phyloP scores from a whole-genome alignment of 2,113 vertebrate species.

The Tringa solitaria region DNA sequence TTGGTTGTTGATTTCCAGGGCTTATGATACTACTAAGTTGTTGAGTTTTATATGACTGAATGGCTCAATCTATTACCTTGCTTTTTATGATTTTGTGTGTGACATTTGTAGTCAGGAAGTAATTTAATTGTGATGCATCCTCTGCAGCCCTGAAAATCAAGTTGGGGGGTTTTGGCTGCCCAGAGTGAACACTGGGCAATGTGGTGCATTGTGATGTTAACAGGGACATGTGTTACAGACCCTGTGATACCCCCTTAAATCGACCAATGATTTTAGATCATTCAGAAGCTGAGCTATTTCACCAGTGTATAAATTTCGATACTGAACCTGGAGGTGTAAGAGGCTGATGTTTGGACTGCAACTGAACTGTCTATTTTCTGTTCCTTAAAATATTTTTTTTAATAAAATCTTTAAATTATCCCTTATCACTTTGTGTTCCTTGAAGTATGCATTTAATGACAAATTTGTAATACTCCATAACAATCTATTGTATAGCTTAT shows the following conservation, averaged over 20 bases:
- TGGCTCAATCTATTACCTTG: not conserved
- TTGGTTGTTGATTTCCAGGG: not conserved
- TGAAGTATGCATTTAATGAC: not conserved
- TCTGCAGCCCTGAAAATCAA: not conserved
- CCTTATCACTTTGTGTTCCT: not conserved
- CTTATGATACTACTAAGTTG: not conserved
- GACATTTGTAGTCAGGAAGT: not conserved
- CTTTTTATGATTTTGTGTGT: not conserved
- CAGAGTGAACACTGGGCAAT: not conserved
- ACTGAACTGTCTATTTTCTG: not conserved
- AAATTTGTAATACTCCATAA: not conserved
- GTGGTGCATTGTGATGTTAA: not conserved
- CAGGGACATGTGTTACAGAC: not conserved
- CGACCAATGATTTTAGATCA: not conserved
- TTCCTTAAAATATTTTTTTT: not conserved
- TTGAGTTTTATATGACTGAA: not conserved
- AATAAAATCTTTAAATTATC: not conserved
- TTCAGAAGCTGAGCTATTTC: not conserved
- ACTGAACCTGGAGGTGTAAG: not conserved
- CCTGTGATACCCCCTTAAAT: not conserved
- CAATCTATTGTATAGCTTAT: not conserved
- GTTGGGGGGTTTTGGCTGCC: not conserved
- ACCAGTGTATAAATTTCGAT: not conserved
- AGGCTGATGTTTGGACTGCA: not conserved
- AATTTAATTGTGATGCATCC: not conserved